These are phyloP conservation scores for Ectemnius lituratus DNA, from an alignment of 2,888 invertebrate genomes.

Conservation along the genomic window DNA sequence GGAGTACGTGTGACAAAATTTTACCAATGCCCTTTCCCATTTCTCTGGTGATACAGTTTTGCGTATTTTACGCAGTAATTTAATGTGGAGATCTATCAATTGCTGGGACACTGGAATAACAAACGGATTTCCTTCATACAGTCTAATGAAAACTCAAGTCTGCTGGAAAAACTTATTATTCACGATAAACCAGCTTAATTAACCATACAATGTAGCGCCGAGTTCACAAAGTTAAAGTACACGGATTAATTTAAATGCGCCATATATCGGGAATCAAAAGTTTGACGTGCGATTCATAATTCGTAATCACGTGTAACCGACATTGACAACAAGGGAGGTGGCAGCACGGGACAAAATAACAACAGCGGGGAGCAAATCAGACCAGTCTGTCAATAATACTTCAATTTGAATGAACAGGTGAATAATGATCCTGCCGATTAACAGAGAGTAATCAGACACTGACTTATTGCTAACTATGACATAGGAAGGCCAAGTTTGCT, in stretches of 20 bases:
- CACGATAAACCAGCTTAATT: not conserved
- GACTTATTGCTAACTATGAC: not conserved
- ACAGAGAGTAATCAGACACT: not conserved
- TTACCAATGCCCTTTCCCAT: conserved; percentile 94
- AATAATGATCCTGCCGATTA: conserved; percentile 8
- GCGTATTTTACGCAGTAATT: conserved; percentile 91
- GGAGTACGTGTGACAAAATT: conserved; percentile 93
- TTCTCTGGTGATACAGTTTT: conserved; percentile 90
- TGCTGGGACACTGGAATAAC: conserved; percentile 85
- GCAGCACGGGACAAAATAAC: conserved; percentile 67
- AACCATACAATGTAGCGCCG: not conserved
- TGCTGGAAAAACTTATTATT: not conserved
- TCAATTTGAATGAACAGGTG: conserved; percentile 25
- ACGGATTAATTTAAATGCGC: not conserved
- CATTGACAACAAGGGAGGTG: conserved; percentile 60
- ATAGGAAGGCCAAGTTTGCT: not conserved
- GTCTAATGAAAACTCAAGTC: not conserved
- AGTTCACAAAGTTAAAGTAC: not conserved
- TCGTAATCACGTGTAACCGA: conserved; percentile 63
- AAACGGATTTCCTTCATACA: conserved; percentile 1
- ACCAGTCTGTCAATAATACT: conserved; percentile 64
- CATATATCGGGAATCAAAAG: conserved; percentile 8
- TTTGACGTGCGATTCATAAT: conserved; percentile 40
- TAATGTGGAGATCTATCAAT: conserved; percentile 92
- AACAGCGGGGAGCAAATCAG: conserved; percentile 56